Percentiles rank a stretch among this genome's conserved stretches.
Evolutionary conservation across 2,113 vertebrate species (phyloP).

Genomic region (Laticauda colubrina): DNA sequence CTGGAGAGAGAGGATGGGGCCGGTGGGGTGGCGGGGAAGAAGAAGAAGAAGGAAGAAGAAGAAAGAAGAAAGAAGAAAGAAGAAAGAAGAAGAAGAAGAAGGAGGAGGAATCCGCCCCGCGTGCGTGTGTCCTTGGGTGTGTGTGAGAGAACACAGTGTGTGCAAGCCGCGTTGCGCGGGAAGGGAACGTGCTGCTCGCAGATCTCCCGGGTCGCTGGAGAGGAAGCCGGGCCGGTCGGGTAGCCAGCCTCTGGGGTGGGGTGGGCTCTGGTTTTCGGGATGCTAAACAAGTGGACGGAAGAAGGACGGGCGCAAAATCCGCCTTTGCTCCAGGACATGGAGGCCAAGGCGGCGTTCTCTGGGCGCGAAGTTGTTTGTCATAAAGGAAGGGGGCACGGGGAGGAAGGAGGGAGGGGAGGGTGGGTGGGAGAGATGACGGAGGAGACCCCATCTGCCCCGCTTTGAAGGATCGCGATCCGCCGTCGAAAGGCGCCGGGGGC

Average conservation of each 20-base stretch:
- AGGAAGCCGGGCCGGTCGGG: neutral
- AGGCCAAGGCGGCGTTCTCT: neutral
- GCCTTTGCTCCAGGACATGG: neutral
- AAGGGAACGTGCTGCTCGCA: neutral
- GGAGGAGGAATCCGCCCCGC: neutral
- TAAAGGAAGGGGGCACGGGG: no score
- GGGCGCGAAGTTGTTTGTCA: neutral
- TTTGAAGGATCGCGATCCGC: neutral
- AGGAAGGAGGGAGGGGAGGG: no score
- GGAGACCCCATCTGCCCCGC: neutral
- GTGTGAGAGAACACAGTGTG: neutral
- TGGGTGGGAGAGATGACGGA: neutral
- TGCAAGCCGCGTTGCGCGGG: neutral
- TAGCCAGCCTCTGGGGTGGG: neutral
- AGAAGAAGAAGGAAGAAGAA: neutral
- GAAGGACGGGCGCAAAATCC: neutral
- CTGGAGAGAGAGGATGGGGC: neutral
- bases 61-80: neutral
- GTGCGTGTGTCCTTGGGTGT: neutral
- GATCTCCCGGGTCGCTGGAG: neutral
- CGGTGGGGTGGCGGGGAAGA: neutral
- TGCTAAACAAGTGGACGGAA: neutral
- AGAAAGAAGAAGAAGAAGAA: neutral
- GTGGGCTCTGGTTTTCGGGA: neutral
- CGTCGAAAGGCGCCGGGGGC: neutral